These are phyloP conservation scores for Regulus satrapa DNA, from an alignment of 2,113 vertebrate genomes.

Conservation along the genomic window DNA sequence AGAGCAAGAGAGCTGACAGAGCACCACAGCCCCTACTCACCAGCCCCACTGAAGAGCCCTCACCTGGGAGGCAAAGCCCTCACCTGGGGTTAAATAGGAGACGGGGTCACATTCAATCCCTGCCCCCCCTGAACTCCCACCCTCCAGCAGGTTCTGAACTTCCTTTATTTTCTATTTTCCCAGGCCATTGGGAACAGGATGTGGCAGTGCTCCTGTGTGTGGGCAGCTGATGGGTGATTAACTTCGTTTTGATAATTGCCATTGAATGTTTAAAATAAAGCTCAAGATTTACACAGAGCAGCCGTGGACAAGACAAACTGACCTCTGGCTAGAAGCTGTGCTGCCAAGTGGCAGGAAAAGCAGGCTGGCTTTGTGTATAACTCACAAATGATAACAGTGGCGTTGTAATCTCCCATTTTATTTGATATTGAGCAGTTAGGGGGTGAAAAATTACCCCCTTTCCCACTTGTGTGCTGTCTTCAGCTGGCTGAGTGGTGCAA, in stretches of 20 bases:
- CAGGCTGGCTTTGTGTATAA: not conserved
- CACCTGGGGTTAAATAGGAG: not conserved
- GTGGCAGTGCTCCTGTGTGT: not conserved
- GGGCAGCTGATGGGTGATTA: not conserved
- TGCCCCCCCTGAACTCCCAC: not conserved
- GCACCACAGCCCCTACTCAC: not conserved
- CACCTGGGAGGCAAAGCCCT: not conserved
- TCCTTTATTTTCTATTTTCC: not conserved
- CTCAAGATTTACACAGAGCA: not conserved
- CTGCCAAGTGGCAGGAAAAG: not conserved
- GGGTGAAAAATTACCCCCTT: not conserved
- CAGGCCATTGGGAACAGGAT: not conserved
- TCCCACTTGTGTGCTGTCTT: not conserved
- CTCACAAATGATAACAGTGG: not conserved
- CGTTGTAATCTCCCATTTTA: not conserved
- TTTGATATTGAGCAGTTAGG: not conserved
- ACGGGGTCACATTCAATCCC: not conserved
- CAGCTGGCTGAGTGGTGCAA: not conserved
- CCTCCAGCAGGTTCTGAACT: not conserved
- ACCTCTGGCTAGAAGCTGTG: accelerated
- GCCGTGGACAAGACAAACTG: not conserved
- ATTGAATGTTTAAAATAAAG: not conserved
- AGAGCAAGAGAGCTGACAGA: accelerated
- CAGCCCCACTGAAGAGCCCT: not conserved
- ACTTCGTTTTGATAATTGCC: not conserved